These are phyloP conservation scores for Pantelozetes paolii DNA, from an alignment of 2,888 invertebrate genomes.

Conservation along the genomic window DNA sequence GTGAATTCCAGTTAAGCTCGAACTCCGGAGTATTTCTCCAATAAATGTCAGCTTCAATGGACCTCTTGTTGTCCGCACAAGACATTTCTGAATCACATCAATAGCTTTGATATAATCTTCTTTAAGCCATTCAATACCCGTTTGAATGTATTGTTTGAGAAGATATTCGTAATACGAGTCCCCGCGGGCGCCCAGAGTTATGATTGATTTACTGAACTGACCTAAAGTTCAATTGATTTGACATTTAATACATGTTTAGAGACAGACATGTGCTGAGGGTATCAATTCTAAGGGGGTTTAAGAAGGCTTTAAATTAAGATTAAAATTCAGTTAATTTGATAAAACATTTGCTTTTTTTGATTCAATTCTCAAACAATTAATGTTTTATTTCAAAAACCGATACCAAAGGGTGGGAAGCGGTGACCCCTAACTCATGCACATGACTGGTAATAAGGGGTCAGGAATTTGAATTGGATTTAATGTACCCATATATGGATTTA, in stretches of 20 bases:
- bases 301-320: no score
- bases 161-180: constrained; percentile 99
- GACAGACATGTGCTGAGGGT: neutral
- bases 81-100: constrained; percentile 71
- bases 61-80: constrained; percentile 69
- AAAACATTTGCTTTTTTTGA: no score
- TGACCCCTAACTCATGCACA: no score
- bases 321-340: no score
- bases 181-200: constrained; percentile 91
- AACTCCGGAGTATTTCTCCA: constrained; percentile 73
- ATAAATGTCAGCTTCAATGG: constrained; percentile 68
- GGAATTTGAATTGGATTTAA: no score
- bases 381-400: no score
- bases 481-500: constrained; percentile 67
- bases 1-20: constrained; percentile 58
- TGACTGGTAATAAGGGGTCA: no score
- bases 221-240: constrained; percentile 62
- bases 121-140: constrained; percentile 69
- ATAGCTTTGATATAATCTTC: constrained; percentile 80
- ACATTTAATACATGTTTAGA: no score
- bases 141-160: constrained; percentile 96
- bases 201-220: constrained; percentile 80
- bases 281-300: no score
- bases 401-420: no score
- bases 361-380: no score